A percentile compares a stretch with the other conserved stretches of the same genome.
Evolutionary conservation across 2,888 invertebrate genomes (phyloP).

Genomic region (Cosmopolites sordidus): DNA sequence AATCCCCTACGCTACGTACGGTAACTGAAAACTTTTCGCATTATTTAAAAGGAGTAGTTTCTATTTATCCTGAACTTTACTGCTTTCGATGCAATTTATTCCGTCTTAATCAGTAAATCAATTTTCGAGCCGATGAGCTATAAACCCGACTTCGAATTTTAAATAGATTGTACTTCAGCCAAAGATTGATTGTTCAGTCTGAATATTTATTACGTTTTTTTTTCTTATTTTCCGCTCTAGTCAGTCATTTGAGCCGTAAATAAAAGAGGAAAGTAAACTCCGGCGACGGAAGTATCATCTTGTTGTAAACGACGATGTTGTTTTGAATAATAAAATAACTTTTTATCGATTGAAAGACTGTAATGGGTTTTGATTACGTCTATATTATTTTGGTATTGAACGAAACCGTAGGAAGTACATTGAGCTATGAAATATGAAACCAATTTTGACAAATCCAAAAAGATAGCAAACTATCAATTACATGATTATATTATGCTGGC

Average conservation of each 20-base stretch:
- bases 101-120: conserved; percentile 21
- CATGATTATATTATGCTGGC: no score
- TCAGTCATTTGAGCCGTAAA: conserved; percentile 4
- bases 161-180: conserved; percentile 21
- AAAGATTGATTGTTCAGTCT: conserved; percentile 19
- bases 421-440: no score
- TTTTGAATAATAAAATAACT: background rate
- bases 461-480: no score
- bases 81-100: conserved; percentile 16
- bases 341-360: background rate
- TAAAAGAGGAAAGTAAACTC: conserved; percentile 1
- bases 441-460: no score
- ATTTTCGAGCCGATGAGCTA: conserved; percentile 15
- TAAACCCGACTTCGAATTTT: conserved; percentile 20
- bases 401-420: no score
- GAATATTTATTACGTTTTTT: conserved; percentile 14
- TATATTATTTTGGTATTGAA: no score
- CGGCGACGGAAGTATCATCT: background rate
- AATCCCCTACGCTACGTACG: background rate
- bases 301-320: background rate
- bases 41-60: background rate
- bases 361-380: no score
- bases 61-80: background rate
- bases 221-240: conserved; percentile 9
- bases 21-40: background rate